Evolutionary conservation across 2,888 invertebrate genomes (phyloP).

Genomic region (Sminthurides aquaticus): DNA sequence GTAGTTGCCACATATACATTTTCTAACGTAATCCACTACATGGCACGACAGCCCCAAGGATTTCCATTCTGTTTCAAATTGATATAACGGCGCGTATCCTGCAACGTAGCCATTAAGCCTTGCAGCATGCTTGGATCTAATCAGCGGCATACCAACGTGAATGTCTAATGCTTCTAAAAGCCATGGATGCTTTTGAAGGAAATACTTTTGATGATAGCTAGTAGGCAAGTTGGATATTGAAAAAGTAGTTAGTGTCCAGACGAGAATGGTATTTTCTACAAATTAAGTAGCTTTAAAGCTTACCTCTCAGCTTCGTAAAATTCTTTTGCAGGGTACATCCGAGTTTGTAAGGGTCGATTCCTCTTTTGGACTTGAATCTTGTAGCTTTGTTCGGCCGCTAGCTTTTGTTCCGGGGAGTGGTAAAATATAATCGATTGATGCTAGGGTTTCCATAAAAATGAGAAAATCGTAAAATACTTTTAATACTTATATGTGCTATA

Average conservation of each 20-base stretch:
- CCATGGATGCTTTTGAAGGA: constrained; percentile 75
- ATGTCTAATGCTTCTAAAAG: constrained; percentile 53
- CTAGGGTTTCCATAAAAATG: constrained; percentile 54
- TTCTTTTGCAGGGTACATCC: constrained; percentile 64
- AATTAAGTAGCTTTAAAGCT: too few species aligned
- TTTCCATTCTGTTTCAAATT: constrained; percentile 66
- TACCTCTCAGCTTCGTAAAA: constrained; percentile 94
- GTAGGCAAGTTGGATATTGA: constrained; percentile 14
- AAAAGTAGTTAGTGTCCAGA: too few species aligned
- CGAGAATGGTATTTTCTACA: too few species aligned
- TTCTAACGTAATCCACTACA: constrained; percentile 65
- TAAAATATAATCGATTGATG: constrained; percentile 86
- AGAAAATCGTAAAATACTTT: too few species aligned
- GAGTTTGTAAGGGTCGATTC: constrained; percentile 58
- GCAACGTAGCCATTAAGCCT: constrained; percentile 81
- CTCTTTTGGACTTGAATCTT: constrained; percentile 48
- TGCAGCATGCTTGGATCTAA: constrained; percentile 72
- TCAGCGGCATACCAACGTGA: constrained; percentile 57
- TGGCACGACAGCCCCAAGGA: constrained; percentile 62
- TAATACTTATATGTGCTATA: too few species aligned
- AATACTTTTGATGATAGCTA: constrained; percentile 95
- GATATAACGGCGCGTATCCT: constrained; percentile 63
- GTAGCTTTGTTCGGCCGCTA: constrained; percentile 61
- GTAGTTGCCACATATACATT: constrained; percentile 51
- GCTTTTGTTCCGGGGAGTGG: constrained; percentile 76